Base-by-base conservation (phyloP, 2,888 invertebrate species). In the Lypha dubia region DNA sequence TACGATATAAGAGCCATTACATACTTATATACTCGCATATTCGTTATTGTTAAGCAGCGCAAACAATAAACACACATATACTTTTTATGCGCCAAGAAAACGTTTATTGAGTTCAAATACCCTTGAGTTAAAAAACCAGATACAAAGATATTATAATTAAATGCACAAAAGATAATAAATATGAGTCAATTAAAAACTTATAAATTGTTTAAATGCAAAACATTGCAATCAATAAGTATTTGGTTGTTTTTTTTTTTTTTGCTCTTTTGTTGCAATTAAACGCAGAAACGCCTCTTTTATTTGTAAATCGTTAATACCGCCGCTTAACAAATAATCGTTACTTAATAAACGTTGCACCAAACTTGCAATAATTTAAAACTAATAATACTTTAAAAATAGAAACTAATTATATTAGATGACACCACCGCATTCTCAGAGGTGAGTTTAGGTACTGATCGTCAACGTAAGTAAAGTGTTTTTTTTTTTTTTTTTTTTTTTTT, bases 401-500 rank as follows among this genome's bases (percentile, higher is more conserved):
- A 44, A 15, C 11, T 49, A 51, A 35, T n/a, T 60, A 68, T 24
- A 35, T 49, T 41, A 67, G 56, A 41, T 56, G 74, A 74, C 82
- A 71, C 85, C 79, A 82, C 85, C 85, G 70, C 82, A 79, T 82
- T 75, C 82, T 75, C 56, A 75, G 85, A 85, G 85, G 85, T 85
- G 60, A 79, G 63, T 82, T 75, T 79, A 79, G 75, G 82, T 82
- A 85, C 85, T 85, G 82, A 77, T 84, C 84, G 80, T 84, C 80
- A 84, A 74, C 68, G 63, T 83, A 79, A 77, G 62, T 68, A 81
- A 79, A 81, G 79, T 76, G 65, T 71, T 79, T 79, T 71, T 75
- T 79, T 65, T 75, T 77, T 79, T 58, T 49, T n/a, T n/a, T n/a
- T n/a, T n/a, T n/a, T n/a, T n/a, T n/a, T n/a, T n/a, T n/a, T n/a